phyloP scores from a whole-genome alignment of 92 coral and sea anemone species.

The Umimayanthus chanpuru region DNA sequence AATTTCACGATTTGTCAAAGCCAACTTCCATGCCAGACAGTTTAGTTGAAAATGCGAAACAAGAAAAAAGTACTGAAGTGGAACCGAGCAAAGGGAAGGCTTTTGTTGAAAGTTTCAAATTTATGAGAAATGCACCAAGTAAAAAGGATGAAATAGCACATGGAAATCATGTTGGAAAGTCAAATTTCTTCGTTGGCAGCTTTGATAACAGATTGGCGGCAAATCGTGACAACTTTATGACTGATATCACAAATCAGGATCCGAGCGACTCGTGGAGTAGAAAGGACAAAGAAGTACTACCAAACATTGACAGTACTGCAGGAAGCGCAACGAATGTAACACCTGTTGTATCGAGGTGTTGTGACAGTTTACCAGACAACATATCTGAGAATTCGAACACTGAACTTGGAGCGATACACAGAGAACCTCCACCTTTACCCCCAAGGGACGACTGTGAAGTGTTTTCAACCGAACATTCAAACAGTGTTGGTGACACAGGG shows the following conservation, averaged over 20 bases:
- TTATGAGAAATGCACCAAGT: background rate
- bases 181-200: constrained; percentile 5
- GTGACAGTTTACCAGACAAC: background rate
- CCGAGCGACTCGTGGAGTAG: background rate
- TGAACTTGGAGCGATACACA: background rate
- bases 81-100: constrained; percentile 16
- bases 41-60: constrained; percentile 26
- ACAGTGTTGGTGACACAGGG: background rate
- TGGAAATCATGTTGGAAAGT: background rate
- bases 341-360: background rate
- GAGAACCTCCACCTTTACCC: background rate
- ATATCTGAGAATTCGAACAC: background rate
- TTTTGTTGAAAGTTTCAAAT: constrained; percentile 36
- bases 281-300: background rate
- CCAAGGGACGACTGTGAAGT: background rate
- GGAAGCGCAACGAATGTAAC: background rate
- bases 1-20: constrained; percentile 49
- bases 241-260: background rate
- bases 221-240: background rate
- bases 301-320: background rate
- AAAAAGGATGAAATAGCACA: background rate
- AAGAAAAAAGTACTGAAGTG: background rate
- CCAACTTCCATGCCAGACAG: constrained; percentile 56
- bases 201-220: background rate
- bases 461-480: constrained; percentile 4